Base-by-base conservation (phyloP, 2,113 vertebrate genomes). In the Lophochroa leadbeateri region DNA sequence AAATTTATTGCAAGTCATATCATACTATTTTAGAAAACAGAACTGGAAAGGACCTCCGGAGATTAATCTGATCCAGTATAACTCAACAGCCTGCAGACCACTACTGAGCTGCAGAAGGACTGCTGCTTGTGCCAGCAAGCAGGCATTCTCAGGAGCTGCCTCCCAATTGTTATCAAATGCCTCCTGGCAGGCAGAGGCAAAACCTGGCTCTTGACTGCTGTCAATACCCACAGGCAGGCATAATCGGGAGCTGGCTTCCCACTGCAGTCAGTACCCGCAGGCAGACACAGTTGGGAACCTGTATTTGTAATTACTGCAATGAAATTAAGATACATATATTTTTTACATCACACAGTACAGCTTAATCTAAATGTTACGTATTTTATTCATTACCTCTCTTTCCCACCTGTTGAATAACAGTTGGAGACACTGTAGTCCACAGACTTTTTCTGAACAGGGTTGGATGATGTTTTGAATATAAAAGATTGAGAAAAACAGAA, bases 1-100 rank as follows among this genome's bases (percentile, higher is more conserved):
- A 87, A 94, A 96, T 96, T 53, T 85, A 82, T 81, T 46, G 67
- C 70, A 94, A 94, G 41, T 89, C 83, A 31, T 86, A 94, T 60
- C 72, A 60, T 31, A 61, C 47, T 68, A 17, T 89, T 96, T 90
- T 75, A 91, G 86, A 82, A 87, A 95, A 89, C 55, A 55, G 64
- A 14, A n/a, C 43, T 64, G 74, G 77, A 89, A 94, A 89, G 43
- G 86, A 87, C 43, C 86, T 95, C 89, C 82, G 76, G 86, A 92
- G 69, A 77, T 94, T 95, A 86, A 78, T 71, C 80, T 60, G 86
- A 78, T 64, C 68, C 68, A 83, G 82, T 31, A 23, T 6, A 83
- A 53, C 86, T 86, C 49, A 83, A 69, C 53, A 93, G 79, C 27
- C 58, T 49, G 53, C n/a, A 74, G 88, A 58, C 53, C 90, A 81